Evolutionary conservation across 2,113 vertebrate species (phyloP).

Genomic region (Thamnophis sirtalis): DNA sequence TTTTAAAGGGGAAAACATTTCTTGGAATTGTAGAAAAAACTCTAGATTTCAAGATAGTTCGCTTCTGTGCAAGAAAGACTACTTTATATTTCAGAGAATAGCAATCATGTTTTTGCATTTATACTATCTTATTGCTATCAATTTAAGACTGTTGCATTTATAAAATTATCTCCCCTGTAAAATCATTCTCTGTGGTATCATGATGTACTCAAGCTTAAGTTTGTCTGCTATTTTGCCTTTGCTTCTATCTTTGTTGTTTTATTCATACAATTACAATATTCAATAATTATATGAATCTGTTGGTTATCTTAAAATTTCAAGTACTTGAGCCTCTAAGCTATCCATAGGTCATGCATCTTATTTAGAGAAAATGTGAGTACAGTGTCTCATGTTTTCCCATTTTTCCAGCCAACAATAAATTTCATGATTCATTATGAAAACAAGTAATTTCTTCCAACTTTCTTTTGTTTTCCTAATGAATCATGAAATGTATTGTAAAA

Average conservation of each 20-base stretch:
- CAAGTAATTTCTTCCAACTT: not conserved
- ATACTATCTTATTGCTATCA: not conserved
- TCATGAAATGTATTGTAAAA: not conserved
- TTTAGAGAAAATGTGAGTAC: not conserved
- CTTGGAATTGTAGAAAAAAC: not conserved
- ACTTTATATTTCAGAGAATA: not conserved
- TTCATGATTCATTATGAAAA: too few relatives aligned
- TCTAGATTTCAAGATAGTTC: not conserved
- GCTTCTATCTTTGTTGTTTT: not conserved
- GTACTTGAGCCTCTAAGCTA: not conserved
- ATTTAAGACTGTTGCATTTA: not conserved
- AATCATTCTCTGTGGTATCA: not conserved
- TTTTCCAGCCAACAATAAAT: not conserved
- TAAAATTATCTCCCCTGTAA: not conserved
- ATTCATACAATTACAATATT: not conserved
- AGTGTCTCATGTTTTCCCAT: not conserved
- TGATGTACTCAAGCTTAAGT: not conserved
- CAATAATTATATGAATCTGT: not conserved
- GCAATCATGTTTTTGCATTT: not conserved
- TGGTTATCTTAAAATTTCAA: not conserved
- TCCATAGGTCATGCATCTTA: not conserved
- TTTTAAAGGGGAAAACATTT: not conserved
- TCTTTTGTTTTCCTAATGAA: not conserved
- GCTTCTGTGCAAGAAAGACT: not conserved
- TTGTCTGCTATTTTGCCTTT: not conserved